phyloP scores from a whole-genome alignment of 2,113 vertebrate genomes.

The Nematolebias whitei region DNA sequence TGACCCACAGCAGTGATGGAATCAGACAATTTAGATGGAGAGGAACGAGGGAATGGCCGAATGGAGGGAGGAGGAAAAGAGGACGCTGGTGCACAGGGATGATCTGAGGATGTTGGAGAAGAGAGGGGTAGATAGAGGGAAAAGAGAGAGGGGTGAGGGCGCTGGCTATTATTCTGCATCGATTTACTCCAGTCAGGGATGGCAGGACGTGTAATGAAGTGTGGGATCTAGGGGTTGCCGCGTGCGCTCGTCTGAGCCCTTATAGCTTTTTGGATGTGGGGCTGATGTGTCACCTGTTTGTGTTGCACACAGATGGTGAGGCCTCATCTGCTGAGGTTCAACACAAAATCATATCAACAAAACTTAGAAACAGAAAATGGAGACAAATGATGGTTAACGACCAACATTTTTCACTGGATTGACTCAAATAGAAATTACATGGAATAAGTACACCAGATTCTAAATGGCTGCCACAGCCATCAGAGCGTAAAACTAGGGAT shows the following conservation, averaged over 20 bases:
- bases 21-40: constrained; percentile 62
- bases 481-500: too few relatives aligned
- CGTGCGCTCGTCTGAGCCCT: constrained; percentile 52
- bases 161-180: constrained; percentile 74
- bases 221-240: constrained; percentile 72
- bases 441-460: too few relatives aligned
- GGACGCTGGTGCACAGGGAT: constrained; percentile 6
- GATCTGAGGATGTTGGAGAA: constrained; percentile 17
- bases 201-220: constrained; percentile 74
- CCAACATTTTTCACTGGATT: neutral
- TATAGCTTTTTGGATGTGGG: constrained; percentile 62
- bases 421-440: too few relatives aligned
- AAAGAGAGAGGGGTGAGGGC: constrained; percentile 42
- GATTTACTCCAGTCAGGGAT: constrained; percentile 76
- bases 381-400: neutral
- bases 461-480: too few relatives aligned
- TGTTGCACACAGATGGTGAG: constrained; percentile 39
- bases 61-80: neutral
- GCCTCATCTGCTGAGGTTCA: constrained; percentile 24
- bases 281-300: constrained; percentile 53
- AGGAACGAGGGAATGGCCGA: constrained; percentile 5
- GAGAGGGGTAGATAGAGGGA: constrained; percentile 25
- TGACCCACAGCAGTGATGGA: constrained; percentile 60
- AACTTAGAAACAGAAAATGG: neutral
- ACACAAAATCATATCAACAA: neutral